Percentiles rank a stretch among this genome's conserved stretches.
phyloP scores from a whole-genome alignment of 30 jellyfish, hydroid and myxozoan species.

The Calvadosia cruxmelitensis region DNA sequence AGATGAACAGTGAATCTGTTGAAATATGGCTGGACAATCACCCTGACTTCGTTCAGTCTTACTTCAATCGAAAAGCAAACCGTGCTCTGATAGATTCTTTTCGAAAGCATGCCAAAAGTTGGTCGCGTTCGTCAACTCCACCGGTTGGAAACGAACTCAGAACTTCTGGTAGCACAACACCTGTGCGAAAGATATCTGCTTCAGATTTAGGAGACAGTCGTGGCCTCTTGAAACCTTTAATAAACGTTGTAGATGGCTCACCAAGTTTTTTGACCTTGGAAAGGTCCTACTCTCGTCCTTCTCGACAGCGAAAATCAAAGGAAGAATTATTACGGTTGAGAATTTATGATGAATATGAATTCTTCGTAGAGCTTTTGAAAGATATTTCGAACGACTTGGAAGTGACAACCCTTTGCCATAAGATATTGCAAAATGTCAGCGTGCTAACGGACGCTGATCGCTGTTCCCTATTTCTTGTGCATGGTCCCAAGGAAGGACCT shows the following conservation, averaged over 20 bases:
- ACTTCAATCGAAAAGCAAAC: conserved; percentile 71
- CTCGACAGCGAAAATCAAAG: conserved; percentile 78
- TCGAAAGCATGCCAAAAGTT: conserved; percentile 39
- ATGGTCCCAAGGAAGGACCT: conserved; percentile 75
- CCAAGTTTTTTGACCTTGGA: conserved; percentile 80
- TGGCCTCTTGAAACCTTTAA: conserved; percentile 73
- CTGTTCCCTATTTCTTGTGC: conserved; percentile 79
- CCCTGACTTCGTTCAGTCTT: conserved; percentile 85
- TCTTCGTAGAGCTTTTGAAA: conserved; percentile 66
- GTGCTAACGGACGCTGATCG: conserved; percentile 80
- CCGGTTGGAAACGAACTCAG: not conserved
- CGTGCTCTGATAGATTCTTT: conserved; percentile 54
- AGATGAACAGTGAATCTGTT: conserved; percentile 30
- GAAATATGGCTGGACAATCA: conserved; percentile 88
- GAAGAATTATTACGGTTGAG: conserved; percentile 75
- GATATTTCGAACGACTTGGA: conserved; percentile 84
- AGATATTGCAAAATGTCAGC: conserved; percentile 79
- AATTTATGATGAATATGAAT: conserved; percentile 73
- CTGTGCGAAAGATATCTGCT: conserved; percentile 68
- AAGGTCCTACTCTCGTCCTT: conserved; percentile 67
- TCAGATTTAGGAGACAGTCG: conserved; percentile 54
- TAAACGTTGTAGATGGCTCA: conserved; percentile 66
- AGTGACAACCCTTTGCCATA: conserved; percentile 68
- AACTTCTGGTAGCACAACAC: conserved; percentile 39
- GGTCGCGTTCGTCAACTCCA: conserved; percentile 73